Evolutionary conservation across 2,113 vertebrate species (phyloP).

Genomic region (Dasyurus viverrinus): DNA sequence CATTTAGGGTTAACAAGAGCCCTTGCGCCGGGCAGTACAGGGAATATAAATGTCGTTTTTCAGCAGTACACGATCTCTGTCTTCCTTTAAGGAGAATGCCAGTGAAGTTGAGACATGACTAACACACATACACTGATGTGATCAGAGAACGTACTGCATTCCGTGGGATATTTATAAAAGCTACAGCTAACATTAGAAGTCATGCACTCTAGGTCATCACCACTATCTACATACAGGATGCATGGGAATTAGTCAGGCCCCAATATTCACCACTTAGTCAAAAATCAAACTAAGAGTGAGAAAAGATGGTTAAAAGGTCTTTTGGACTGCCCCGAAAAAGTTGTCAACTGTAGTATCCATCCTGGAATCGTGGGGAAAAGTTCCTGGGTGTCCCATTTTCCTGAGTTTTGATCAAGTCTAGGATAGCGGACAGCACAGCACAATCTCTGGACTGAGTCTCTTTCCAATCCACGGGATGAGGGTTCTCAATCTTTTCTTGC

Average conservation of each 20-base stretch:
- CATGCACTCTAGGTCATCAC: slow-evolving; percentile 75
- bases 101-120: slow-evolving; percentile 26
- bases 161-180: slow-evolving; percentile 30
- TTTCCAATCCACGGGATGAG: slow-evolving; percentile 94
- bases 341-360: slow-evolving; percentile 83
- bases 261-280: slow-evolving; percentile 53
- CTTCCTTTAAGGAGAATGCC: slow-evolving; percentile 29
- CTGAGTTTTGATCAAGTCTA: slow-evolving; percentile 97
- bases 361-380: slow-evolving; percentile 83
- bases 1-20: slow-evolving; percentile 36
- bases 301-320: slow-evolving; percentile 4
- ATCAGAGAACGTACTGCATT: slow-evolving; percentile 37
- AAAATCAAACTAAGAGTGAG: slow-evolving; percentile 44
- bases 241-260: slow-evolving; percentile 52
- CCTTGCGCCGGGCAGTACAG: slow-evolving; percentile 50
- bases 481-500: slow-evolving; percentile 94
- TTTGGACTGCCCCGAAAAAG: background rate
- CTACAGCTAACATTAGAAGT: slow-evolving; percentile 64
- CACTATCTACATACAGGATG: slow-evolving; percentile 55
- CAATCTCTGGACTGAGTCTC: slow-evolving; percentile 91
- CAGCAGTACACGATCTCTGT: slow-evolving; percentile 50
- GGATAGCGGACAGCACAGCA: slow-evolving; percentile 95
- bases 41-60: slow-evolving; percentile 52
- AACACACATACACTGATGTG: slow-evolving; percentile 14
- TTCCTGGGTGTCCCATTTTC: slow-evolving; percentile 84